These are phyloP conservation scores for Asbolus verrucosus DNA, from an alignment of 1,140 invertebrate species.

Conservation along the genomic window DNA sequence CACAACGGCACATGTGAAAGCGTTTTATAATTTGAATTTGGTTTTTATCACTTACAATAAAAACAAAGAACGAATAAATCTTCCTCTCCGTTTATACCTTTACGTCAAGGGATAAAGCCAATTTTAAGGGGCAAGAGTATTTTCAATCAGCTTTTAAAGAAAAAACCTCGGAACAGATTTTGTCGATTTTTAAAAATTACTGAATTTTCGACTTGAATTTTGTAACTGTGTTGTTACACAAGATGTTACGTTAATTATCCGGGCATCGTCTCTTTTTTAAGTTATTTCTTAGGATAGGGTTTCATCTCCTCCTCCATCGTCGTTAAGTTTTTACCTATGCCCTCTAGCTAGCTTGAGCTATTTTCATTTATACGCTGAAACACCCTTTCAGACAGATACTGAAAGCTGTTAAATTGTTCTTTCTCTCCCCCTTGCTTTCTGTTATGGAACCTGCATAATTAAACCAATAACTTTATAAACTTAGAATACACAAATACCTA, in stretches of 20 bases:
- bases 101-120: not conserved
- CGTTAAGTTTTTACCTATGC: constrained; percentile 1
- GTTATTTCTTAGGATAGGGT: not conserved
- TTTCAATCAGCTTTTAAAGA: too few species aligned
- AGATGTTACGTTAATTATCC: not conserved
- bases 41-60: not conserved
- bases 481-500: constrained; percentile 20
- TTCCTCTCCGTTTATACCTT: not conserved
- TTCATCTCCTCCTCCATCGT: not conserved
- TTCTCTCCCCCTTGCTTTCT: not conserved
- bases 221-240: not conserved
- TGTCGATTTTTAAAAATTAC: not conserved
- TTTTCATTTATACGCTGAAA: constrained; percentile 20
- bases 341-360: constrained; percentile 4
- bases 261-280: not conserved
- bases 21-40: not conserved
- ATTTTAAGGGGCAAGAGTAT: not conserved
- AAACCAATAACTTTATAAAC: constrained; percentile 37
- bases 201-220: not conserved
- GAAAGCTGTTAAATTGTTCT: constrained; percentile 22
- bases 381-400: not conserved
- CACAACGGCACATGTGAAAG: constrained; percentile 5
- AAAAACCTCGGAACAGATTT: not conserved
- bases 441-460: constrained; percentile 22
- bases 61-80: not conserved